These are phyloP conservation scores for Drosophila insularis DNA, from an alignment of 1,140 invertebrate species.

Conservation along the genomic window DNA sequence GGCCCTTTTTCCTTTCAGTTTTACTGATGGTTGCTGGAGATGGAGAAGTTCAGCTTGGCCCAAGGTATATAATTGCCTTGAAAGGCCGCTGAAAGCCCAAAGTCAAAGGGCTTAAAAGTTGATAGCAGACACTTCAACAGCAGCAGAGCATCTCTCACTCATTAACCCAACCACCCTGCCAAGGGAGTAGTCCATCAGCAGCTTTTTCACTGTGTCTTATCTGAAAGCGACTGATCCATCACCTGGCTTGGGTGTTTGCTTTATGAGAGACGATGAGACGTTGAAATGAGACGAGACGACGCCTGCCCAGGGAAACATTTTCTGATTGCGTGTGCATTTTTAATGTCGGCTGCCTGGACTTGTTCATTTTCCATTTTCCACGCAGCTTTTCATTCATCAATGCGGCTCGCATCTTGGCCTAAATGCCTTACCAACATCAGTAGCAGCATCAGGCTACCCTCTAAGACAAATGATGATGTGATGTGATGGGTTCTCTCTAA, in stretches of 20 bases:
- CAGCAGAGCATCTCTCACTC: constrained; percentile 38
- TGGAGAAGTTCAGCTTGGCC: constrained; percentile 32
- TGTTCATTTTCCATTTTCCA: constrained; percentile 66
- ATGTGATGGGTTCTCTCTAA: constrained; percentile 16
- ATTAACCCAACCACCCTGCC: constrained; percentile 43
- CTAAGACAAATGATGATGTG: constrained; percentile 77
- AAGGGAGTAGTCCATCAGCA: background rate
- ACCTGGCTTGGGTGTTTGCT: constrained; percentile 38
- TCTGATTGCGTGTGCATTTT: constrained; percentile 79
- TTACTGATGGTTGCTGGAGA: background rate
- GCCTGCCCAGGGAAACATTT: constrained; percentile 53
- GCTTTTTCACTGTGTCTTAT: constrained; percentile 54
- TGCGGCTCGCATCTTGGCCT: constrained; percentile 45
- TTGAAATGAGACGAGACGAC: background rate
- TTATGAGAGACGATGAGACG: constrained; percentile 17
- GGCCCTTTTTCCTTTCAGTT: background rate
- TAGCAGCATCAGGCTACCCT: background rate
- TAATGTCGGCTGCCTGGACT: constrained; percentile 61
- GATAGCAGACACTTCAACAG: constrained; percentile 37
- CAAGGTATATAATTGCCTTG: constrained; percentile 61
- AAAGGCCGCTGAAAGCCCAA: constrained; percentile 73
- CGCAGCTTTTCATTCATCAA: constrained; percentile 75
- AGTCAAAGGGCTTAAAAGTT: constrained; percentile 68
- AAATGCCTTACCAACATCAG: constrained; percentile 26
- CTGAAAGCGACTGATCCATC: constrained; percentile 66